Evolutionary conservation across 2,113 vertebrate genomes (phyloP), one percentile per base, ranked within the genome.

Genomic region (Osmerus mordax): DNA sequence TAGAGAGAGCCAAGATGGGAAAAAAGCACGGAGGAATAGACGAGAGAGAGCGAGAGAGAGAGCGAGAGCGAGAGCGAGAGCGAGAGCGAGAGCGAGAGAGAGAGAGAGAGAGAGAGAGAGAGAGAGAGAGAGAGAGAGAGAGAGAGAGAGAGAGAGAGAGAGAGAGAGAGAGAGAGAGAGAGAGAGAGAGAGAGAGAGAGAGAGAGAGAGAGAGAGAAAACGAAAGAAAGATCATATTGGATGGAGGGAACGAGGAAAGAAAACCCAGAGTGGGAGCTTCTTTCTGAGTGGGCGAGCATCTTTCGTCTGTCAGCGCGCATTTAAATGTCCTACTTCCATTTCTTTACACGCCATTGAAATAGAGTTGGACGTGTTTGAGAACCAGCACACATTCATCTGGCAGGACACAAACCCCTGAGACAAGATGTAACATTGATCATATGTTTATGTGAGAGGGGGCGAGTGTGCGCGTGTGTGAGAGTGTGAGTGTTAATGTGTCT

Each of bases 331-430:
- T 23, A 56, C 36, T 72, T 54, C 65, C 32, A 13, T 63, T 19
- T 58, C 55, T 72, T 15, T 28, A 58, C 21, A 36, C 54, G 15
- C 64, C 29, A 71, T 72, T 77, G 53, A 72, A 67, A 68, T 72
- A 51, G 66, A 68, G 66, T 8, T 32, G 11, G 65, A 67, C 51
- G 75, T 67, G 74, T 66, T 71, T 47, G 69, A 67, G 63, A 68
- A 59, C 41, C 25, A 71, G n/a, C 72, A 67, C 29, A 62, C 52
- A 71, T 72, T 18, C 65, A 77, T 47, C 25, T 61, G 64, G 64
- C 23, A 21, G 63, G 65, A 36, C 41, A 66, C 55, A 63, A 51
- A 63, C 54, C 55, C 58, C 51, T 36, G 25, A 70, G 67, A 65
- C 60, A n/a, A 56, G 51, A 9, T 21, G 55, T 65, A 55, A 11